These are phyloP conservation scores for Rhipidura dahli DNA, from an alignment of 2,113 vertebrate genomes.

Conservation along the genomic window DNA sequence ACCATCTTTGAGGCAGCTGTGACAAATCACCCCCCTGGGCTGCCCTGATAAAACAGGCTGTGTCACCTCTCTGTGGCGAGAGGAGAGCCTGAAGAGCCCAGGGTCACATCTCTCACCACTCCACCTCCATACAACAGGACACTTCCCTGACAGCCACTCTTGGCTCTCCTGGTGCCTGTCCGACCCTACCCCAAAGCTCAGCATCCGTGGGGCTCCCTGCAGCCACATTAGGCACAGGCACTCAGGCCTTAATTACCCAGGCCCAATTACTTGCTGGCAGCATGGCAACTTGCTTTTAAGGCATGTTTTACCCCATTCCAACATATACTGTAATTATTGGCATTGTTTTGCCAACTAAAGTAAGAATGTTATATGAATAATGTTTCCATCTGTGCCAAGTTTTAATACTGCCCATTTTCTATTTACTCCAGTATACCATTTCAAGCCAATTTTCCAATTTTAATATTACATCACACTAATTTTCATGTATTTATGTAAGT, in stretches of 20 bases:
- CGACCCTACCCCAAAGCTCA: fast-evolving
- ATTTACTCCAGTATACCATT: neutral
- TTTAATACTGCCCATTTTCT: neutral
- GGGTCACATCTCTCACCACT: neutral
- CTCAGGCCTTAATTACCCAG: neutral
- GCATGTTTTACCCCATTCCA: neutral
- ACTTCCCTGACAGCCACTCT: neutral
- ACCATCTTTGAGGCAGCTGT: neutral
- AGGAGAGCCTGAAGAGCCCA: neutral
- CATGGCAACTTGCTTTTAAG: neutral
- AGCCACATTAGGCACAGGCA: neutral
- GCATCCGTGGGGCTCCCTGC: neutral
- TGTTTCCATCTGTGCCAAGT: neutral
- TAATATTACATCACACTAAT: slow-evolving; percentile 6
- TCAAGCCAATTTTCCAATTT: slow-evolving; percentile 18
- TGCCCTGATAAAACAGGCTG: neutral
- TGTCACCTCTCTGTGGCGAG: neutral
- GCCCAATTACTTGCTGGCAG: neutral
- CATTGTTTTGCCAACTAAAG: slow-evolving; percentile 22
- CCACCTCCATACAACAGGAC: neutral
- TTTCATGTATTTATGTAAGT: neutral
- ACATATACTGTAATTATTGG: neutral
- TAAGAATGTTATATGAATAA: neutral
- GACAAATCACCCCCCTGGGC: neutral
- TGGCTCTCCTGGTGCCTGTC: neutral